Evolutionary conservation across 2,113 vertebrate genomes (phyloP).

Genomic region (Vulpes vulpes): DNA sequence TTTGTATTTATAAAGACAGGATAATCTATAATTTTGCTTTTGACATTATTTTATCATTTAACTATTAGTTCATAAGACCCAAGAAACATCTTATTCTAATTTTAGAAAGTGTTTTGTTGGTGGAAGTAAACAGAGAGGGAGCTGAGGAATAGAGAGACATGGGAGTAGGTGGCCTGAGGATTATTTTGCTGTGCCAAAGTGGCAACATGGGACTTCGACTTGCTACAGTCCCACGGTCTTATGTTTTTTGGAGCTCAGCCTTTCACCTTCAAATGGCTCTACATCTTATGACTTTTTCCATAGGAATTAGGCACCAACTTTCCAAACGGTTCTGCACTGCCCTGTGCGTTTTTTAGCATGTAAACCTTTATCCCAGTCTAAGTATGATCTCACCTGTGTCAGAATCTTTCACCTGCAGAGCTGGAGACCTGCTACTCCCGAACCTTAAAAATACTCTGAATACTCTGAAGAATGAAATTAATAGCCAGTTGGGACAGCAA

Average conservation of each 20-base stretch:
- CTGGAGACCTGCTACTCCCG: neutral
- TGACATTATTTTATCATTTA: slow-evolving; percentile 13
- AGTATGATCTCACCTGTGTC: neutral
- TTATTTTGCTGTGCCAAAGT: slow-evolving; percentile 19
- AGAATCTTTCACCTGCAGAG: neutral
- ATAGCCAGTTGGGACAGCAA: neutral
- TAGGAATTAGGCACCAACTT: neutral
- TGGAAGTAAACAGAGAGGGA: neutral
- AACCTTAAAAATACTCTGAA: neutral
- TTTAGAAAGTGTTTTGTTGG: neutral
- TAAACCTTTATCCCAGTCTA: neutral
- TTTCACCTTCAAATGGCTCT: neutral
- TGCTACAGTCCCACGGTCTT: neutral
- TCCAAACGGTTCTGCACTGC: neutral
- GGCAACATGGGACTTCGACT: neutral
- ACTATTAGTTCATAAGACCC: slow-evolving; percentile 25
- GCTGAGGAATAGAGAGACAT: neutral
- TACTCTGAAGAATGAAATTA: neutral
- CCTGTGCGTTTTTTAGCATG: neutral
- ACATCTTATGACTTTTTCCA: neutral
- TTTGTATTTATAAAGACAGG: slow-evolving; percentile 5
- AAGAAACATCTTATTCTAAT: neutral
- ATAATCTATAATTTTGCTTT: slow-evolving; percentile 40
- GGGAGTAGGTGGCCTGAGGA: neutral
- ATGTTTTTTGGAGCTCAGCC: neutral